phyloP scores from a whole-genome alignment of 2,888 invertebrate species.

The Gasteruption jaculator region DNA sequence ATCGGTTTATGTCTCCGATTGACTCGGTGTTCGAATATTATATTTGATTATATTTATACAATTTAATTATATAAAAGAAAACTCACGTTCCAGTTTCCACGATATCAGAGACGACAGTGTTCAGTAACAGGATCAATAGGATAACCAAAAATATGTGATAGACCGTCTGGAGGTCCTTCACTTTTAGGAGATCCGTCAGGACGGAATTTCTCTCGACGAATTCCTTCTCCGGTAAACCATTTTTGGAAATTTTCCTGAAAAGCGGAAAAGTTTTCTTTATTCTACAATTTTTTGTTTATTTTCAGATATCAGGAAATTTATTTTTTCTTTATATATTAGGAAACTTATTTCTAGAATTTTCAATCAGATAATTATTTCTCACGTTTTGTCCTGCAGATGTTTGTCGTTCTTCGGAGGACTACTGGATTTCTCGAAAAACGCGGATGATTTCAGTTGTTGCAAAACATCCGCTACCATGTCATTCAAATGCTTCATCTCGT shows the following conservation, averaged over 20 bases:
- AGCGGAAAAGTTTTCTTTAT: constrained; percentile 2
- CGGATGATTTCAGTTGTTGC: constrained; percentile 19
- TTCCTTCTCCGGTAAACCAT: constrained; percentile 58
- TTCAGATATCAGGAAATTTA: background rate
- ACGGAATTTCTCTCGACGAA: constrained; percentile 73
- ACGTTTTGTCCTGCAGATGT: constrained; percentile 3
- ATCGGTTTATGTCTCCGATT: no score
- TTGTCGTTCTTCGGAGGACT: background rate
- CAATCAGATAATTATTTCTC: constrained; percentile 18
- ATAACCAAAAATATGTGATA: constrained; percentile 82
- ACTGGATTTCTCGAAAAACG: no score
- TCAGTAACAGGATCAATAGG: constrained; percentile 67
- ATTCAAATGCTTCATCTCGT: no score
- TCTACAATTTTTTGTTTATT: constrained; percentile 2
- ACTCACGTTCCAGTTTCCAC: constrained; percentile 73
- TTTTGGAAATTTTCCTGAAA: constrained; percentile 25
- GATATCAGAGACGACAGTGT: constrained; percentile 70
- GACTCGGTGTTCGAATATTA: no score
- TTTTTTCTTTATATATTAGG: background rate
- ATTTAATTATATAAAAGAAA: no score
- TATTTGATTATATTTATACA: no score
- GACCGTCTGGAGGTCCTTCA: constrained; percentile 76
- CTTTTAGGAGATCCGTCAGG: constrained; percentile 74
- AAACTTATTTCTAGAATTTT: constrained; percentile 1
- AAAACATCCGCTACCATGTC: constrained; percentile 30